Conservation (phyloP, 1,140 invertebrate species). For the Cyclargus thomasi region DNA sequence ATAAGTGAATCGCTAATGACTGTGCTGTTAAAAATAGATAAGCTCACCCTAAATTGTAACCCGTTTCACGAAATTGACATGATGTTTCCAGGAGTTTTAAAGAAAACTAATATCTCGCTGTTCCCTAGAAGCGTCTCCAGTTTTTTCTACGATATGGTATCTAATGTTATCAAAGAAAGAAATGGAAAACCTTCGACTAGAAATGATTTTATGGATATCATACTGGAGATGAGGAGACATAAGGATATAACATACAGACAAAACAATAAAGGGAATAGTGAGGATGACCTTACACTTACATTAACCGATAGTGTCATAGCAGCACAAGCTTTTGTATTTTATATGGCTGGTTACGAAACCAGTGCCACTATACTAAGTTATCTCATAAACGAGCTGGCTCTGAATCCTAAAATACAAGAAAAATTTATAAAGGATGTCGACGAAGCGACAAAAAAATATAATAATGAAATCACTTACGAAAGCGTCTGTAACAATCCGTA, state of each 20-base stretch:
- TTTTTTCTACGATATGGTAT: constrained; percentile 31
- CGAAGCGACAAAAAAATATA: constrained; percentile 43
- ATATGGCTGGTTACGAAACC: constrained; percentile 47
- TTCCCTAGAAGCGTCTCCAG: constrained; percentile 20
- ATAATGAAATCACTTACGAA: constrained; percentile 53
- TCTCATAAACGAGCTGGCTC: constrained; percentile 48
- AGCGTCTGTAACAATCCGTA: constrained; percentile 58
- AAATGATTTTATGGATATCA: constrained; percentile 34
- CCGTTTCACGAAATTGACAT: constrained; percentile 30
- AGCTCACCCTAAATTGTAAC: constrained; percentile 21
- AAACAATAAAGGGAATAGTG: background rate
- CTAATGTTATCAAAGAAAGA: constrained; percentile 24
- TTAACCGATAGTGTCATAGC: constrained; percentile 45
- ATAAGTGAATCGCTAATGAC: constrained; percentile 16
- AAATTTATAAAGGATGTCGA: constrained; percentile 44
- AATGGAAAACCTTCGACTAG: constrained; percentile 18
- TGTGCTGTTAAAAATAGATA: constrained; percentile 21
- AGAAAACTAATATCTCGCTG: constrained; percentile 26
- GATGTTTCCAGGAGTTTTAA: constrained; percentile 32
- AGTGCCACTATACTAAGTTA: constrained; percentile 33
- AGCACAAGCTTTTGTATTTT: constrained; percentile 53
- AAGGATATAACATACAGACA: constrained; percentile 13
- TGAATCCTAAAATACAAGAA: constrained; percentile 48
- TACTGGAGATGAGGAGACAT: constrained; percentile 45
- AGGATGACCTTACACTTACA: constrained; percentile 18